phyloP scores from a whole-genome alignment of 1,140 invertebrate species.

The Metopolophium dirhodum region DNA sequence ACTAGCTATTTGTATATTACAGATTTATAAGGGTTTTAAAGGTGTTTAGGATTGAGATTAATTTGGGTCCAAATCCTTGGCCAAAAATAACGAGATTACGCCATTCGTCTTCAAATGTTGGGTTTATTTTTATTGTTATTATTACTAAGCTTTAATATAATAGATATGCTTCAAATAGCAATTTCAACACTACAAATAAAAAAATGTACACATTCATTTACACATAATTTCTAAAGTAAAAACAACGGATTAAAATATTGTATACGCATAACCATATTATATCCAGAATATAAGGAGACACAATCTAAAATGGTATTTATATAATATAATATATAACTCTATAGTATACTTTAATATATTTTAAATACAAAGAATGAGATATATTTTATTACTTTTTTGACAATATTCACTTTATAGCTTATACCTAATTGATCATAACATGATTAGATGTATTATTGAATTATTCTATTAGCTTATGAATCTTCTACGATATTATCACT shows the following conservation, averaged over 20 bases:
- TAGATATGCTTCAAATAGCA: neutral
- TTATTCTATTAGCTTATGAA: too few relatives aligned
- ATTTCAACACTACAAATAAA: neutral
- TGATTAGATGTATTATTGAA: too few relatives aligned
- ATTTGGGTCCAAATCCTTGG: neutral
- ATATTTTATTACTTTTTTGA: too few relatives aligned
- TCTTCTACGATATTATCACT: too few relatives aligned
- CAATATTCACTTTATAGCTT: too few relatives aligned
- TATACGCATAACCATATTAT: neutral
- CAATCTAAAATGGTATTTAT: too few relatives aligned
- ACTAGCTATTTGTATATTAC: neutral
- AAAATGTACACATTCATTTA: neutral
- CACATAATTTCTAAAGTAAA: neutral
- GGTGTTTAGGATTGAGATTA: neutral
- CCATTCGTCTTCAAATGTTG: constrained; percentile 6
- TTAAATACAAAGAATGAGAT: too few relatives aligned
- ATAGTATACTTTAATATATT: too few relatives aligned
- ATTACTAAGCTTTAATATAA: neutral
- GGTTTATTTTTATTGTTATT: neutral
- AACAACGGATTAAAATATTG: neutral
- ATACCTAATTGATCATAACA: too few relatives aligned
- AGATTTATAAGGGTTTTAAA: neutral
- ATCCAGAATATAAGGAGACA: neutral
- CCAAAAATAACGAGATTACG: neutral
- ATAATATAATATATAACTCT: too few relatives aligned